Conservation (phyloP, 2,888 invertebrate species). For the Mimas tiliae region DNA sequence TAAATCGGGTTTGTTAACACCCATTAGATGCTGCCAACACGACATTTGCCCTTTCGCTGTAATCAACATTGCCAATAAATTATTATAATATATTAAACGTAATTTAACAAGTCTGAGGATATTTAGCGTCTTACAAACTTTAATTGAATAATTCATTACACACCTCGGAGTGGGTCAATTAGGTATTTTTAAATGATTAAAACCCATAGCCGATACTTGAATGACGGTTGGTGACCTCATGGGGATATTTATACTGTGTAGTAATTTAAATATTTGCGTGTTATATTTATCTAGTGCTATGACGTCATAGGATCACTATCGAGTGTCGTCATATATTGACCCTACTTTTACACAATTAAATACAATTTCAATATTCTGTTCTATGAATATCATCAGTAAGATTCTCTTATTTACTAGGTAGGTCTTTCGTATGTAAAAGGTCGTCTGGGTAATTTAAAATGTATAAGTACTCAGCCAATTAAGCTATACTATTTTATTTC, state of each 20-base stretch:
- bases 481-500: too few relatives aligned
- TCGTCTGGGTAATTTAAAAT: too few relatives aligned
- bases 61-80: slow-evolving; percentile 61
- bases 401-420: too few relatives aligned
- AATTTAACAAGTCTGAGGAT: slow-evolving; percentile 52
- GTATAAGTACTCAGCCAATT: too few relatives aligned
- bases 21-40: slow-evolving; percentile 48
- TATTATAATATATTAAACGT: slow-evolving; percentile 56
- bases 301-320: not conserved
- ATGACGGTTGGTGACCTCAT: slow-evolving; percentile 1
- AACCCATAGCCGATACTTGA: not conserved
- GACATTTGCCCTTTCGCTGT: slow-evolving; percentile 58
- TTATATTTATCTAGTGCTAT: not conserved
- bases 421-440: too few relatives aligned
- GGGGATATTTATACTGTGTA: not conserved
- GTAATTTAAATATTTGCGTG: not conserved
- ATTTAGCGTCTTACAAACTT: slow-evolving; percentile 37
- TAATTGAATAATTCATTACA: slow-evolving; percentile 37
- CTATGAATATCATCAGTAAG: too few relatives aligned
- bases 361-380: not conserved
- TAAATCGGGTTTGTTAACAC: slow-evolving; percentile 44
- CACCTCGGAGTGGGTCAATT: slow-evolving; percentile 2
- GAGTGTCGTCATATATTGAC: not conserved
- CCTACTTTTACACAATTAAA: not conserved
- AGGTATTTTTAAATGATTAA: slow-evolving; percentile 9